Evolutionary conservation across 2,888 invertebrate genomes (phyloP).

Genomic region (Tipula unca): DNA sequence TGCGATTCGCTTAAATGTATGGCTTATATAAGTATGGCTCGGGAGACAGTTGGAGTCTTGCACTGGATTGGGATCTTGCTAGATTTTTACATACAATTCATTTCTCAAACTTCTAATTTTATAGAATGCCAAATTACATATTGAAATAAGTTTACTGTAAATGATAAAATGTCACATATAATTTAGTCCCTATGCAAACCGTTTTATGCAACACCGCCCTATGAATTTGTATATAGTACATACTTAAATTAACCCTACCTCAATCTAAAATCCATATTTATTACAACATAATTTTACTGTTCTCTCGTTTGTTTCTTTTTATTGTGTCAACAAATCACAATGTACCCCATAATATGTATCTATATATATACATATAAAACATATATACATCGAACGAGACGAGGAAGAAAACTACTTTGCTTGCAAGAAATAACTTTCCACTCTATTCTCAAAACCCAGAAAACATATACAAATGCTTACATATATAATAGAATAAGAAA

Average conservation of each 20-base stretch:
- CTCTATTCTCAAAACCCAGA: background rate
- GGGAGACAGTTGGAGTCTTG: no score
- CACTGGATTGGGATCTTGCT: no score
- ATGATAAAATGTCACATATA: no score
- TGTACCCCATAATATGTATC: background rate
- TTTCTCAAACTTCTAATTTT: no score
- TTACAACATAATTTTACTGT: background rate
- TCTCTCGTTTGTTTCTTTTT: background rate
- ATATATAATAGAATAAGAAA: background rate
- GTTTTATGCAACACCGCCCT: background rate
- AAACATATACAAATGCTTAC: background rate
- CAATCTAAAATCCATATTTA: background rate
- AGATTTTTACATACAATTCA: no score
- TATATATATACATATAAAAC: background rate
- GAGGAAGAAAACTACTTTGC: background rate
- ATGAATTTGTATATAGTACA: background rate
- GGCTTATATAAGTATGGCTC: no score
- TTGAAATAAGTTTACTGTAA: no score
- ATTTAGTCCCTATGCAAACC: no score
- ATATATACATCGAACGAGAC: background rate
- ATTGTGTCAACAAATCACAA: background rate
- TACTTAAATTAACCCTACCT: background rate
- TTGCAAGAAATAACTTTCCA: background rate
- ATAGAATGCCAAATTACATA: no score
- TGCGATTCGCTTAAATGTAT: no score